These are phyloP conservation scores for Cynopterus brachyotis DNA, from an alignment of 2,113 vertebrate species.

Conservation along the genomic window DNA sequence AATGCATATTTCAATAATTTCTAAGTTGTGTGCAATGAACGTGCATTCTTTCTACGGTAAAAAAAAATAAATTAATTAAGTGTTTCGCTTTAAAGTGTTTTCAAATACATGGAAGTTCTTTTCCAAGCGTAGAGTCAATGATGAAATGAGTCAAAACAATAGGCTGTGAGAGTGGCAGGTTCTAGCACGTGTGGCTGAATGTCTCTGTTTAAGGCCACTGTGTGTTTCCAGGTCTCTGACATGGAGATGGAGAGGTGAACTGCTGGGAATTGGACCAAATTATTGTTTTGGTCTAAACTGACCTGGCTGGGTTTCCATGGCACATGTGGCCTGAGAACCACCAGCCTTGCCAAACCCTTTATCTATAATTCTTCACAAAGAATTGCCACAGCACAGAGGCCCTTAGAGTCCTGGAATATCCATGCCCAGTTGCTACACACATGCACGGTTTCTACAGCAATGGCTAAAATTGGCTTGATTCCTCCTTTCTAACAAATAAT, in stretches of 20 bases:
- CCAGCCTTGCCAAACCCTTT: neutral
- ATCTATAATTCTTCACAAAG: constrained; percentile 19
- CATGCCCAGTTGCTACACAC: neutral
- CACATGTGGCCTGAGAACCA: neutral
- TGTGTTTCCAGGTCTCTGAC: constrained; percentile 28
- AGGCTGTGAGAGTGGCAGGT: neutral
- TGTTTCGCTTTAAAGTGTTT: neutral
- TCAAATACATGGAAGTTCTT: neutral
- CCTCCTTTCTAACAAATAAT: neutral
- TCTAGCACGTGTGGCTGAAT: fast-evolving
- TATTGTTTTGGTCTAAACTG: neutral
- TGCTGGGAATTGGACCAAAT: neutral
- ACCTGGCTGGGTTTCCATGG: neutral
- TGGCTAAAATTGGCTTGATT: neutral
- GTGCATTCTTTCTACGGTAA: neutral
- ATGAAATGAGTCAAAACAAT: neutral
- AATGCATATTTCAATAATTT: neutral
- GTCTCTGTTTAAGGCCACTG: neutral
- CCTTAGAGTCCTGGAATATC: neutral
- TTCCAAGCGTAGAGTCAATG: constrained; percentile 23
- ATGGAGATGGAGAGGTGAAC: neutral
- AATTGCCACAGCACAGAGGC: neutral
- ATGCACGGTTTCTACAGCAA: neutral
- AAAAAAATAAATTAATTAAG: constrained; percentile 2
- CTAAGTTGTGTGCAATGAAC: neutral